Percentiles rank a stretch among this genome's conserved stretches.
These are phyloP conservation scores for Globicephala melas DNA, from an alignment of 2,113 vertebrate species.

Conservation along the genomic window DNA sequence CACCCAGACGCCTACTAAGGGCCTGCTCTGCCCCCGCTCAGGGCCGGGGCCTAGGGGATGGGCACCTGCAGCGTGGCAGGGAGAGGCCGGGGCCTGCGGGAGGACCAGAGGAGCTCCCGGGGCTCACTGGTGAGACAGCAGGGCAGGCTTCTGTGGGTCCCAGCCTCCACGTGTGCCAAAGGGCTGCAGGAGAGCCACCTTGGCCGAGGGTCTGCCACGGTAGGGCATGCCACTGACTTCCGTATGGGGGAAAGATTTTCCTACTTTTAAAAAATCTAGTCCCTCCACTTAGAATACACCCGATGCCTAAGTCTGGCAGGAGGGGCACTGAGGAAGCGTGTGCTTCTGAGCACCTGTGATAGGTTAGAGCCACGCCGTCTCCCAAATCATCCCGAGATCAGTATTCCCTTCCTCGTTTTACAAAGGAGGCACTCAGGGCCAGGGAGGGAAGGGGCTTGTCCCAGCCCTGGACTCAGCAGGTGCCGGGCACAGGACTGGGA, in stretches of 20 bases:
- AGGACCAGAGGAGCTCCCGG: rapidly evolving
- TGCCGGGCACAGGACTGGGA: neutral
- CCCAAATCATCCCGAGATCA: neutral
- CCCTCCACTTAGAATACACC: neutral
- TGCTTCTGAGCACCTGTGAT: neutral
- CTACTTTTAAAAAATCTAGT: neutral
- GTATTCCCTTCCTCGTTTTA: rapidly evolving
- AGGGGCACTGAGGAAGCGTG: too few species aligned
- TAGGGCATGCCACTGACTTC: rapidly evolving
- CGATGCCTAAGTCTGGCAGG: neutral
- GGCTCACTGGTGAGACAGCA: rapidly evolving
- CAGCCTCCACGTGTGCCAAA: neutral
- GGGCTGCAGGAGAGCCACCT: neutral
- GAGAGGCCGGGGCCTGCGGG: neutral
- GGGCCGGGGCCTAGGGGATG: neutral
- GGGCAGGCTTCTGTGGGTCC: rapidly evolving
- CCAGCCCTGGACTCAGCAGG: neutral
- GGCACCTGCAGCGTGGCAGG: neutral
- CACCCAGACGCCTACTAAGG: neutral
- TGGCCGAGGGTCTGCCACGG: rapidly evolving
- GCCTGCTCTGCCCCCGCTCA: neutral
- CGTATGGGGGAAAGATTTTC: rapidly evolving
- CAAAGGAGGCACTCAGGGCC: rapidly evolving
- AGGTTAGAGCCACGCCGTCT: rapidly evolving
- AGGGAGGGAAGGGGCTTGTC: rapidly evolving